Base-by-base conservation (phyloP, 2,888 invertebrate species). In the Galeruca laticollis region DNA sequence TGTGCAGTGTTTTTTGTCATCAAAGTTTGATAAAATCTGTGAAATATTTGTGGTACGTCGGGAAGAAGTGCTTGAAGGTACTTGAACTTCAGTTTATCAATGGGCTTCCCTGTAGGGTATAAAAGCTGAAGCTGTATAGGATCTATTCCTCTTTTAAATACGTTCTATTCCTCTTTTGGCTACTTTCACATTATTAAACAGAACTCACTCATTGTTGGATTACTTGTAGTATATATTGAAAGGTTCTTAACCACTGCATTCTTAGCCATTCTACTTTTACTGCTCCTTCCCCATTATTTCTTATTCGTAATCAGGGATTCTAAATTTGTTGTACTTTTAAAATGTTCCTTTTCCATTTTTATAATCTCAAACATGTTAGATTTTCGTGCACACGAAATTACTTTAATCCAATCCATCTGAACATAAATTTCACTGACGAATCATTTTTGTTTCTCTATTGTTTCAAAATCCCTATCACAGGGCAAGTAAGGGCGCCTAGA, bases 221-320 rank as follows among this genome's bases (percentile, higher is more conserved):
- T 68, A 61, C 47, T 68, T 68, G 43, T 43, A 62, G 21, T 62
- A 47, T 62, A 62, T 57, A 5, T n/a, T 18, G 18, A 68, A 56
- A 56, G 57, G 61, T 62, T 68, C 62, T 52, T 68, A 68, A 47
- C 56, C 62, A 68, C 54, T 68, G 68, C 15, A 68, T 68, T 68
- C 62, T 68, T 20, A 68, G 56, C 47, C 68, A 68, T 47, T 68
- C 57, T 21, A 62, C 68, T 68, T 62, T 68, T 37, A 21, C 54
- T 43, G 37, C 62, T 37, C 56, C 21, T 62, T 18, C 54, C 11
- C 52, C 51, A n/a, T n/a, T 68, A 62, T 68, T 43, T 62, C 54
- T 62, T 61, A 31, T 61, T 68, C 21, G 47, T 68, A 9, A 68
- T 62, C 56, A 61, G 62, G 5, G 51, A 20, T 31, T 68, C 54